Evolutionary conservation across 1,140 invertebrate genomes (phyloP), one percentile per base, ranked within the genome.

Genomic region (Galleria mellonella): DNA sequence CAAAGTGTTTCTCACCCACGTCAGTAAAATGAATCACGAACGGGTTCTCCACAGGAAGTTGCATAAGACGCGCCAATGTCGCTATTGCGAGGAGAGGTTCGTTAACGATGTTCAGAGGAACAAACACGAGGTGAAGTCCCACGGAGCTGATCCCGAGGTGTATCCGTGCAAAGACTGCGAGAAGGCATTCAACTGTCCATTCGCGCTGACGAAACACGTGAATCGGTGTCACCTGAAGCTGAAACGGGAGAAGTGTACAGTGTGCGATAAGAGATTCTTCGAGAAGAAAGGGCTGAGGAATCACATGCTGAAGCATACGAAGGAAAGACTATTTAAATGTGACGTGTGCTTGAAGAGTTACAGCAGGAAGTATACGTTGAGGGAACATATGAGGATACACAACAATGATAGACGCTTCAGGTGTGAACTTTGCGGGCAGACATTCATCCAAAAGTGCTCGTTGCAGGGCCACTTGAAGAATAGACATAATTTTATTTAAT

Each of bases 401-500:
- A 92, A 90, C 5, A 90, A 94, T 30, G 93, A 94, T 62, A 90
- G 90, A 32, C 90, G 92, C 1, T 93, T 92, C 69, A 73, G 88
- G n/a, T 94, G 93, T 69, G 85, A 87, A 1, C 78, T 91, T 1
- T 94, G 93, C 63, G 87, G 88, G 6, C 87, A 91, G 23, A 83
- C 89, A 0, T 94, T 94, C 59, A 88, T 90, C 8, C 86, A 87
- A 43, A 86, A 90, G 61, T 79, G 86, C 17, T 87, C 83, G 1
- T 53, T 88, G 7, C 88, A 87, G 37, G 79, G 79, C 0, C 87
- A 88, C 52, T 63, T 87, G 32, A 84, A 75, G 28, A 74, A 57
- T 4, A 70, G 72, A 31, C 76, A 77, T 43, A 55, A 57, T 32
- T 3, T 23, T 23, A n/a, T 23, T 3, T 23, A 23, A 3, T 3